Base-by-base conservation (phyloP, 1,140 invertebrate species). In the Caenorhabditis briggsae region DNA sequence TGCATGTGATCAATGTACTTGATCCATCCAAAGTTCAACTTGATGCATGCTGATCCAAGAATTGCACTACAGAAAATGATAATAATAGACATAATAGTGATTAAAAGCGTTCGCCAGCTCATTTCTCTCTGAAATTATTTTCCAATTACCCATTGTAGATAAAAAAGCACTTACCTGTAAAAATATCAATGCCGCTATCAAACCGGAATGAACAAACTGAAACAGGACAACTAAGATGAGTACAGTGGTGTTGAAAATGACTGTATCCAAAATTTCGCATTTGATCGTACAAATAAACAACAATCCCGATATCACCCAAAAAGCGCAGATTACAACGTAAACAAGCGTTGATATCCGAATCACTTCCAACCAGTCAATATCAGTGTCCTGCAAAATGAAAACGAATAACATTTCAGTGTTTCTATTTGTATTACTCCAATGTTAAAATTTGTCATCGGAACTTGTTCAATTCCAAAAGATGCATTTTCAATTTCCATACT, bases 1-100 rank as follows among this genome's bases (percentile, higher is more conserved):
- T 90, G 90, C 90, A 92, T 92, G 74, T 91, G 92, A 58, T 88
- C 86, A 78, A 91, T 92, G 87, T 91, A 91, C 16, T 89, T 91
- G 64, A 87, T 90, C 91, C 92, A 92, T 33, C 88, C 88, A 14
- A 92, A 86, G 41, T 89, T 84, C 25, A 91, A 88, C 14, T 53
- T 41, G 11, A 92, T 56, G 46, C 90, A 89, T 18, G 89, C 43
- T 9, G 20, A 50, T 55, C 59, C 82, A 5, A 87, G 53, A 11
- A 61, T 20, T n/a, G 70, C 53, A 7, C 58, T 20, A 14, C 58
- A 70, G n/a, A 91, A 70, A 20, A 92, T 33, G 33, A 92, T 82
- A 41, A 88, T 88, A 25, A 88, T 90, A 33, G 87, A 87, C 9
- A 87, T 89, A 56, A 88, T 88, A 8, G 82, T 59, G 55, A 91